phyloP scores from a whole-genome alignment of 1,140 invertebrate genomes.

The Lucilia sericata region DNA sequence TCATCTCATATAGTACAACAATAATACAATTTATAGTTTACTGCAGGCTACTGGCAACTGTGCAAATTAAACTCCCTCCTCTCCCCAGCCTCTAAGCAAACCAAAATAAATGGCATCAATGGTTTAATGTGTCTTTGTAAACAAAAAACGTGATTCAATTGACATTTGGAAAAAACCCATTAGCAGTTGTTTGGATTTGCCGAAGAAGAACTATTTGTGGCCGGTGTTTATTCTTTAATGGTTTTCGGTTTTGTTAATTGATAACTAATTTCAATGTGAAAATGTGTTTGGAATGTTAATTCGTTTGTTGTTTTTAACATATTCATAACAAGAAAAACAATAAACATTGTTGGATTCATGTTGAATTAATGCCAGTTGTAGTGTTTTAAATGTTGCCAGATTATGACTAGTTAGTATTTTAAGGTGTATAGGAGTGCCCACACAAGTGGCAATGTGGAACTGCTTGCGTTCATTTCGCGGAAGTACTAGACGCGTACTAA shows the following conservation, averaged over 20 bases:
- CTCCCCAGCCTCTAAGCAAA: not conserved
- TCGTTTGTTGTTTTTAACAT: not conserved
- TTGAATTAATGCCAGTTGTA: too few relatives aligned
- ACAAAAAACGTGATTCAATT: conserved; percentile 9
- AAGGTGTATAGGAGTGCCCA: too few relatives aligned
- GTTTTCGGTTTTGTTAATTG: not conserved
- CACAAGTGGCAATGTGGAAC: too few relatives aligned
- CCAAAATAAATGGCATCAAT: conserved; percentile 7
- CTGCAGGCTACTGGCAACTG: not conserved
- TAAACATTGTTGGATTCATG: too few relatives aligned
- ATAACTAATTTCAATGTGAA: conserved; percentile 5
- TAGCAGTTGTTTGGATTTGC: not conserved
- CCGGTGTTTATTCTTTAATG: not conserved
- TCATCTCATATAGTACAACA: not conserved
- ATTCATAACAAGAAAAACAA: too few relatives aligned
- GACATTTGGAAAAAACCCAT: conserved; percentile 14
- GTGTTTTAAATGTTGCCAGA: too few relatives aligned
- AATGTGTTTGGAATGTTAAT: not conserved
- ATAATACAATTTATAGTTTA: not conserved
- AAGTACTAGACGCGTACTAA: too few relatives aligned
- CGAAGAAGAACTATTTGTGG: not conserved
- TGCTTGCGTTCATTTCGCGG: too few relatives aligned
- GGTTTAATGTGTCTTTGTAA: not conserved
- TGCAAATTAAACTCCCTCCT: not conserved
- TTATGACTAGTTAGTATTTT: too few relatives aligned